These are phyloP conservation scores for Tiaroga cobitis DNA, from an alignment of 2,797 vertebrate genomes.

Conservation along the genomic window DNA sequence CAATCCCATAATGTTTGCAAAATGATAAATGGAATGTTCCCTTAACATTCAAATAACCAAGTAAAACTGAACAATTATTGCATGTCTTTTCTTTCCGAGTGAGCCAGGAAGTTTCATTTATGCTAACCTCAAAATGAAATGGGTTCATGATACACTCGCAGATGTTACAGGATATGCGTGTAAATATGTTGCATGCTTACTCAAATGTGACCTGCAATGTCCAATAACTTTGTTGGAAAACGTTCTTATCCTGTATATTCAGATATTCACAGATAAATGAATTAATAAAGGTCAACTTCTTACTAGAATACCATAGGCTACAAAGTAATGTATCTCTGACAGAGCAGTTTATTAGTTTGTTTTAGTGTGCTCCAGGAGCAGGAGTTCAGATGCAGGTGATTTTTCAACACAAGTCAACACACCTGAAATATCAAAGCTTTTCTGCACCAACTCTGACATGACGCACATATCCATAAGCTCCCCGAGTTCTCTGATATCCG, in stretches of 20 bases:
- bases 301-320: not conserved
- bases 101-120: no score
- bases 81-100: no score
- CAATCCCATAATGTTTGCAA: not conserved
- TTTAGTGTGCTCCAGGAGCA: not conserved
- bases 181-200: not conserved
- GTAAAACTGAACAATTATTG: no score
- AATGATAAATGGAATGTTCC: not conserved
- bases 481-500: not conserved
- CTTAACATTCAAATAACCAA: no score
- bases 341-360: conserved; percentile 1
- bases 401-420: not conserved
- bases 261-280: not conserved
- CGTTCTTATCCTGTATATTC: not conserved
- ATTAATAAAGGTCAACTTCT: not conserved
- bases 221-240: no score
- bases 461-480: not conserved
- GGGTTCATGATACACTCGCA: no score
- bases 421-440: conserved; percentile 7
- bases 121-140: no score
- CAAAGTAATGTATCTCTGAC: conserved; percentile 8
- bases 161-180: no score
- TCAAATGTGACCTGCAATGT: no score
- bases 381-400: conserved; percentile 4
- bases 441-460: not conserved